A percentile compares a stretch with the other conserved stretches of the same genome.
Evolutionary conservation across 1,140 invertebrate species (phyloP).

Genomic region (Babylonia areolata): DNA sequence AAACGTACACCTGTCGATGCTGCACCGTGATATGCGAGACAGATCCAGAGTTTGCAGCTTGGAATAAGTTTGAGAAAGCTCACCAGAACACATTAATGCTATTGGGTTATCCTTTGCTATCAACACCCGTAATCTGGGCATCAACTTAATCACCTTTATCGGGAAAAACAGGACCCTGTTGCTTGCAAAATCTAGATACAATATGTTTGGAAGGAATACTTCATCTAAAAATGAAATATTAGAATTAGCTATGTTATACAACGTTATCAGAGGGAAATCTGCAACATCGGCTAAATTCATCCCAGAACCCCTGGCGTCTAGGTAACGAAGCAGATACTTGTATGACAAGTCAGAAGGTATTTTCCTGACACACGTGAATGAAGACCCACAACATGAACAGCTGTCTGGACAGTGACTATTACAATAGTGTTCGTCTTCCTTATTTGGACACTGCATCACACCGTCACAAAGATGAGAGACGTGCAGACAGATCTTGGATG

Average conservation of each 20-base stretch:
- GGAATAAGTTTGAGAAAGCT: too few species aligned
- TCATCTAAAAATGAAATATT: background rate
- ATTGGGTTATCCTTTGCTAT: constrained; percentile 40
- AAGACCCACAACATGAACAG: constrained; percentile 24
- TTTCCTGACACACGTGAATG: background rate
- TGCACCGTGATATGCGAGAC: too few species aligned
- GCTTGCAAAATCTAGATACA: background rate
- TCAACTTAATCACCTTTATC: background rate
- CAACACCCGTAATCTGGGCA: constrained; percentile 18
- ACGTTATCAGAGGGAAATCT: background rate
- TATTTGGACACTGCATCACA: constrained; percentile 26
- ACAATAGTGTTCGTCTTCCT: constrained; percentile 40
- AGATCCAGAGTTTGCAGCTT: background rate
- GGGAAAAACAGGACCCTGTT: background rate
- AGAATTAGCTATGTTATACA: background rate
- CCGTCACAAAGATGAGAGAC: constrained; percentile 21
- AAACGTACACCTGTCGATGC: too few species aligned
- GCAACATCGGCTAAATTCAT: background rate
- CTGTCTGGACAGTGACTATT: constrained; percentile 44
- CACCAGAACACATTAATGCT: background rate
- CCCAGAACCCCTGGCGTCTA: background rate
- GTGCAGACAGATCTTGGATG: constrained; percentile 26
- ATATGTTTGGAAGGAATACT: background rate
- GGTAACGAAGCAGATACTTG: background rate
- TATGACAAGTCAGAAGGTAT: background rate